Percentiles rank a stretch among this genome's conserved stretches.
Evolutionary conservation across 2,888 invertebrate species (phyloP).

Genomic region (Monoplex corrugatus): DNA sequence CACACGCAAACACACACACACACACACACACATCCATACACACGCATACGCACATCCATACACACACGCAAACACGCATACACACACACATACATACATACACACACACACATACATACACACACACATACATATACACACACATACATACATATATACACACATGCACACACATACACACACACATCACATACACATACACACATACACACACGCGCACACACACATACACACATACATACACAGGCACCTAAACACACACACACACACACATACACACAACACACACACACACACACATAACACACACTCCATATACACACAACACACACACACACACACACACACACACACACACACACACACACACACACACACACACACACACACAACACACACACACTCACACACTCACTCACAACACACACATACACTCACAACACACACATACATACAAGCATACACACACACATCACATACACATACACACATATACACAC

Average conservation of each 20-base stretch:
- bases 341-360: too few relatives aligned
- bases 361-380: too few relatives aligned
- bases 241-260: background rate
- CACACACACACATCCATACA: background rate
- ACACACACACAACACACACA: too few relatives aligned
- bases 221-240: background rate
- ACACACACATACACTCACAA: too few relatives aligned
- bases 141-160: background rate
- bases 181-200: background rate
- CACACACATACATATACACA: background rate
- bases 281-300: background rate
- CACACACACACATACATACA: slow-evolving; percentile 13
- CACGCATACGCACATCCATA: too few relatives aligned
- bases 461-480: too few relatives aligned
- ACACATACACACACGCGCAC: background rate
- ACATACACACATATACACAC: too few relatives aligned
- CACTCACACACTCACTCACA: too few relatives aligned
- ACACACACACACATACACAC: background rate
- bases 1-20: background rate
- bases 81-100: slow-evolving; percentile 6
- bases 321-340: too few relatives aligned
- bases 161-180: slow-evolving; percentile 12
- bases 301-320: too few relatives aligned
- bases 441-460: too few relatives aligned
- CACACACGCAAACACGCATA: background rate